Percentiles rank a stretch among this genome's conserved stretches.
phyloP scores from a whole-genome alignment of 2,888 invertebrate species.

The Harpagoxenus sublaevis region DNA sequence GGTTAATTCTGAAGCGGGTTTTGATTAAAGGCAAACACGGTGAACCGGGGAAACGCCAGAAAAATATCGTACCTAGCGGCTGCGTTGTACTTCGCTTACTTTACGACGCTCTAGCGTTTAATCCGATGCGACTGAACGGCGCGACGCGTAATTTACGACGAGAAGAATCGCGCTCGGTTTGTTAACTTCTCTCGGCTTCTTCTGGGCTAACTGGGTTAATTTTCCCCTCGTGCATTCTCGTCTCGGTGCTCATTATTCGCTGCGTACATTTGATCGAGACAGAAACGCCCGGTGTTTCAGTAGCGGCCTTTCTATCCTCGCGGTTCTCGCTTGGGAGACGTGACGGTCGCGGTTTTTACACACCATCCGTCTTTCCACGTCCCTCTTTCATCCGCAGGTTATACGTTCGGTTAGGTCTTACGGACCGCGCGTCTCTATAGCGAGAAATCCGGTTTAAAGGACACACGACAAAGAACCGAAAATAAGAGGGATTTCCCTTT shows the following conservation, averaged over 20 bases:
- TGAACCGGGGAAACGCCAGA: not conserved
- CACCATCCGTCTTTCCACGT: slow-evolving; percentile 24
- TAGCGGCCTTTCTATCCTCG: not conserved
- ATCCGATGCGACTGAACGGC: slow-evolving; percentile 26
- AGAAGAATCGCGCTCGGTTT: slow-evolving; percentile 40
- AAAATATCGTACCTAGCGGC: slow-evolving; percentile 1
- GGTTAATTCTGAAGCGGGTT: not conserved
- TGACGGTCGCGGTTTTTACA: slow-evolving; percentile 32
- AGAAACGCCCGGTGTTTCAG: not conserved
- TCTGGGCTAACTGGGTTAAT: slow-evolving; percentile 41
- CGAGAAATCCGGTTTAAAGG: slow-evolving; percentile 53
- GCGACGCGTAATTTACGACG: slow-evolving; percentile 36
- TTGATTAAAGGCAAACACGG: slow-evolving; percentile 17
- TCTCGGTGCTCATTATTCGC: slow-evolving; percentile 26
- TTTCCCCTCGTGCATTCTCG: not conserved
- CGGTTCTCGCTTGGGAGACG: not conserved
- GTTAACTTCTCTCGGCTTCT: slow-evolving; percentile 36
- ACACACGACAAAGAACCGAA: slow-evolving; percentile 37
- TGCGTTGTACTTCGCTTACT: slow-evolving; percentile 6
- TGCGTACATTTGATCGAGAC: slow-evolving; percentile 24
- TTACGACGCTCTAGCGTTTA: not conserved
- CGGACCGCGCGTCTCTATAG: not conserved
- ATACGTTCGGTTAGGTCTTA: slow-evolving; percentile 6
- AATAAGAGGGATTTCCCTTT: slow-evolving; percentile 28
- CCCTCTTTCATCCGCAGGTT: not conserved